Base-by-base conservation (phyloP, 1,140 invertebrate genomes). In the Vanessa atalanta region DNA sequence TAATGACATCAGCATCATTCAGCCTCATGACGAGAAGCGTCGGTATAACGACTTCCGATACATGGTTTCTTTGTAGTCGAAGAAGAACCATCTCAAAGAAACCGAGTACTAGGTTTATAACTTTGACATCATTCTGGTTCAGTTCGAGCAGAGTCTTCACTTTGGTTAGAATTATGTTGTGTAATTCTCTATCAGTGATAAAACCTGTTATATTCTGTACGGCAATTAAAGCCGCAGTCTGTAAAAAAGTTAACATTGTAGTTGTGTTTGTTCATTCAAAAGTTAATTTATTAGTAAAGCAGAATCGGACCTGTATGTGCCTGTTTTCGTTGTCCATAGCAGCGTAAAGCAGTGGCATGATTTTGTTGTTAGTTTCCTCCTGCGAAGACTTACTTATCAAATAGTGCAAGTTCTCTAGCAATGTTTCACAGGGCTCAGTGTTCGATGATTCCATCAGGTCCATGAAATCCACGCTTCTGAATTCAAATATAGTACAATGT, bases 1-100 rank as follows among this genome's bases (percentile, higher is more conserved):
- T 93, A 57, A 96, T 94, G 64, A 97, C 95, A 81, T 97, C 96
- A 0, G 98, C 96, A 88, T 99, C 98, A 65, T 96, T 96, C 37
- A 98, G 94, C 60, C 96, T 95, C 68, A 98, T 97, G 76, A 97
- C 96, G 75, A 96, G 96, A n/a, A 99, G 93, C 70, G 99, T 94
- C 1, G 98, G 98, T 76, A 99, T 94, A 0, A 99, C 97, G 78
- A 98, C 97, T 79, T 99, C 98, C 75, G 98, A 95, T 63, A 99
- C 97, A 83, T 94, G 88, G 63, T 95, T 95, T 79, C 97, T 96
- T 77, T 99, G 98, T 70, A 99, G 93, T 68, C 97, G 95, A 77
- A 96, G 95, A 60, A 98, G 91, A 2, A 97, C 97, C 70, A 95
- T 95, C 84, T 97, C 96, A 48, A 96, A 94, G 85, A 96, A 96